Conservation (phyloP, 2,113 vertebrate species). For the Columbina picui region DNA sequence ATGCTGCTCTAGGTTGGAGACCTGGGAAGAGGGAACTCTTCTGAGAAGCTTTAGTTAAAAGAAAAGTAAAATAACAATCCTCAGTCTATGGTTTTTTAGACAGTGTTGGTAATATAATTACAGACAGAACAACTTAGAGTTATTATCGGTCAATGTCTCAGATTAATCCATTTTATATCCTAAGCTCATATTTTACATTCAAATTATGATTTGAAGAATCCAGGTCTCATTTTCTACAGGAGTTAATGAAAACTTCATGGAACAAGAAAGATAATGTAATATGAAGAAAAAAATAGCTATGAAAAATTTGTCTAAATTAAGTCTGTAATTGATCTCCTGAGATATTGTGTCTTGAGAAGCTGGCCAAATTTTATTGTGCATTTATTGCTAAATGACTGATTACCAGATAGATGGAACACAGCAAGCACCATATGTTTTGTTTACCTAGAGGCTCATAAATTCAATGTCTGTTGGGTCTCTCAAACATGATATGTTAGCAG, state of each 20-base stretch:
- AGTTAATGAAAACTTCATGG: not conserved
- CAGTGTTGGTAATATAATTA: not conserved
- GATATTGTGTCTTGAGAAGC: not conserved
- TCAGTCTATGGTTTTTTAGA: not conserved
- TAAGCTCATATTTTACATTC: not conserved
- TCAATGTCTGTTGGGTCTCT: slow-evolving; percentile 29
- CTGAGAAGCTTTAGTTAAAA: not conserved
- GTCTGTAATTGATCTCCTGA: slow-evolving; percentile 36
- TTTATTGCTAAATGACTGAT: slow-evolving; percentile 59
- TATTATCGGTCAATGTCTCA: not conserved
- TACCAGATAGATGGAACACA: not conserved
- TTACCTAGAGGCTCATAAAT: slow-evolving; percentile 51
- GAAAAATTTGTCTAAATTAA: slow-evolving; percentile 40
- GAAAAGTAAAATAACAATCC: not conserved
- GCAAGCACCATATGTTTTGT: slow-evolving; percentile 54
- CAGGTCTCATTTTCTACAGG: not conserved
- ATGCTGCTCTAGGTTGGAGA: not conserved
- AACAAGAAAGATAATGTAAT: not conserved
- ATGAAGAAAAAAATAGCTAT: not conserved
- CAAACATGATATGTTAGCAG: slow-evolving; percentile 35
- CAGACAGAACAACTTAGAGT: not conserved
- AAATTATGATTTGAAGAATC: not conserved
- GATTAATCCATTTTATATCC: not conserved
- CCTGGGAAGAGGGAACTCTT: not conserved
- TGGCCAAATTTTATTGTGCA: slow-evolving; percentile 6